Evolutionary conservation across 2,797 vertebrate genomes (phyloP).

Genomic region (Picus viridis): DNA sequence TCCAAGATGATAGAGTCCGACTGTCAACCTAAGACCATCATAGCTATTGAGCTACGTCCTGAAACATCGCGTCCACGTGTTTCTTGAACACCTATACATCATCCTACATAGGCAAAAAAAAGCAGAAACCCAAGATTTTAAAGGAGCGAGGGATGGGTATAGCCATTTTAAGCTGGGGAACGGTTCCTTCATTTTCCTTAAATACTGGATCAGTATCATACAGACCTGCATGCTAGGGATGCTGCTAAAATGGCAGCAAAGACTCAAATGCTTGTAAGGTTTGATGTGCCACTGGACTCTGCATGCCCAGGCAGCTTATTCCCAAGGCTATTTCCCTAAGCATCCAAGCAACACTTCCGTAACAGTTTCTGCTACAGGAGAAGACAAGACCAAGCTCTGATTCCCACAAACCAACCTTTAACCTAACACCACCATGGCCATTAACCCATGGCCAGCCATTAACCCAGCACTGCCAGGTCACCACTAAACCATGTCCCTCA

Average conservation of each 20-base stretch:
- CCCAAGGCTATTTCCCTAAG: neutral
- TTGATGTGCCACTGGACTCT: neutral
- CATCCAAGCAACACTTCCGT: neutral
- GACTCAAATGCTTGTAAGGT: neutral
- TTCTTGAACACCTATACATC: neutral
- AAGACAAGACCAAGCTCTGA: constrained; percentile 64
- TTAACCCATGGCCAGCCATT: too few species aligned
- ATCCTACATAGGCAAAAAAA: too few species aligned
- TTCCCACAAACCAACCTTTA: constrained; percentile 55
- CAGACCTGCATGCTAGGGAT: neutral
- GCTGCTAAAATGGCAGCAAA: neutral
- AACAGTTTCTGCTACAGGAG: neutral
- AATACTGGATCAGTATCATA: neutral
- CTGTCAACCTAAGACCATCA: too few species aligned
- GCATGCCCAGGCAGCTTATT: neutral
- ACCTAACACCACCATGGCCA: too few species aligned
- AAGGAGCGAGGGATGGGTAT: neutral
- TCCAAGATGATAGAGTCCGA: too few species aligned
- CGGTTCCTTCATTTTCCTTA: neutral
- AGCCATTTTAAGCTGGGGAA: neutral
- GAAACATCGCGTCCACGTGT: too few species aligned
- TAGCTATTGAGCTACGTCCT: too few species aligned
- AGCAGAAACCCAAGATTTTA: neutral
- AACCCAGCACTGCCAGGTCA: too few species aligned
- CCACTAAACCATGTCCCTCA: too few species aligned